Conservation (phyloP, 2,797 vertebrate species). For the Danio jaintianensis region DNA sequence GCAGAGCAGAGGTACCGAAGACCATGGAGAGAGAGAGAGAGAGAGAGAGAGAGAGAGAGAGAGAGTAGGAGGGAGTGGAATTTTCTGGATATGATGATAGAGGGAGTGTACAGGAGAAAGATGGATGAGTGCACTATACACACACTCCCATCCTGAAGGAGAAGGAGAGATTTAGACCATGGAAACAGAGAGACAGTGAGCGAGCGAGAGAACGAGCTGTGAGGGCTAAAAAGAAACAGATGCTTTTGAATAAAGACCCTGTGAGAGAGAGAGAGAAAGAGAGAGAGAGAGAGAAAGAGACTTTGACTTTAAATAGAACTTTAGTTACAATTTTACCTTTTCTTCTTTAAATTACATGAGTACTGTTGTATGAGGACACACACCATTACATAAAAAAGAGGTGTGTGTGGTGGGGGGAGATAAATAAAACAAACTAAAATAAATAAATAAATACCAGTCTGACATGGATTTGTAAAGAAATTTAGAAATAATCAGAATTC, state of each 20-base stretch:
- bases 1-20: constrained; percentile 35
- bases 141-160: constrained; percentile 50
- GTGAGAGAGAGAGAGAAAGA: constrained; percentile 9
- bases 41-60: constrained; percentile 45
- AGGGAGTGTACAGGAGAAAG: constrained; percentile 58
- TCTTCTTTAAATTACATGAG: too few species aligned
- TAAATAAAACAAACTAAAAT: too few species aligned
- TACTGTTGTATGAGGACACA: too few species aligned
- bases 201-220: constrained; percentile 69
- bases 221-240: constrained; percentile 62
- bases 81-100: constrained; percentile 56
- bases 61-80: constrained; percentile 48
- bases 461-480: too few species aligned
- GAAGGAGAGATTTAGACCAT: constrained; percentile 56
- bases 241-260: constrained; percentile 50
- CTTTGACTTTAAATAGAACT: neutral
- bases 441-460: too few species aligned
- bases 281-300: neutral
- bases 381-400: too few species aligned
- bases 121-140: constrained; percentile 58
- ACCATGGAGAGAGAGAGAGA: constrained; percentile 58
- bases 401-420: too few species aligned
- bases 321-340: too few species aligned
- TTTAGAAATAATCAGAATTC: too few species aligned
- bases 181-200: constrained; percentile 63